Conservation (phyloP, 2,113 vertebrate species). For the Eudorcas thomsonii region DNA sequence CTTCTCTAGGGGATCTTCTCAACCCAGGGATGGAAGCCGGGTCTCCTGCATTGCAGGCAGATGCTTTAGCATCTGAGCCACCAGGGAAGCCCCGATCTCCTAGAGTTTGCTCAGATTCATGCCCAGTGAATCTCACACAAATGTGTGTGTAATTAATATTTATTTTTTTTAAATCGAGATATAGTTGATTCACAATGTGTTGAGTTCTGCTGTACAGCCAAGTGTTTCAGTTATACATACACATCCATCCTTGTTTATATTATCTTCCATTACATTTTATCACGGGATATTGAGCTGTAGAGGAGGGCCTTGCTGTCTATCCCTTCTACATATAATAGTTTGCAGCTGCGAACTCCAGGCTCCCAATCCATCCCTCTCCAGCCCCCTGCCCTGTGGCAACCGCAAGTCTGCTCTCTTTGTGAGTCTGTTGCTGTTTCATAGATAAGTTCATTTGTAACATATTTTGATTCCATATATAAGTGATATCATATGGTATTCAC, state of each 20-base stretch:
- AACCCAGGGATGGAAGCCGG: rapidly evolving
- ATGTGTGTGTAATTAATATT: background rate
- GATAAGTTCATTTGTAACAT: background rate
- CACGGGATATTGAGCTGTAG: background rate
- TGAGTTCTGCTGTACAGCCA: background rate
- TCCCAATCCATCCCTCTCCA: background rate
- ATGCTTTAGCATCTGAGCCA: background rate
- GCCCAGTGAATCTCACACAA: background rate
- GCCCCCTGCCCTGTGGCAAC: background rate
- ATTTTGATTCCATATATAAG: background rate
- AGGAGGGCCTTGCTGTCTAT: background rate
- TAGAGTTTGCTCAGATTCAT: background rate
- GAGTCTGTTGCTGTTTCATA: background rate
- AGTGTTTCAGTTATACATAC: background rate
- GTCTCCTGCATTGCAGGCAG: background rate
- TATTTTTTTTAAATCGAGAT: background rate
- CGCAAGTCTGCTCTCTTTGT: background rate
- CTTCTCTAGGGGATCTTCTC: background rate
- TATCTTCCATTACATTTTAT: background rate
- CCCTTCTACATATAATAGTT: background rate
- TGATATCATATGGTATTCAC: background rate
- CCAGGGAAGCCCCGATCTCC: background rate
- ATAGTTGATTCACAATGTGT: background rate
- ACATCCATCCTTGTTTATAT: background rate
- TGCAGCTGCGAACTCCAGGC: background rate